phyloP scores from a whole-genome alignment of 2,797 vertebrate species.

The Gymnoscopelus braueri region DNA sequence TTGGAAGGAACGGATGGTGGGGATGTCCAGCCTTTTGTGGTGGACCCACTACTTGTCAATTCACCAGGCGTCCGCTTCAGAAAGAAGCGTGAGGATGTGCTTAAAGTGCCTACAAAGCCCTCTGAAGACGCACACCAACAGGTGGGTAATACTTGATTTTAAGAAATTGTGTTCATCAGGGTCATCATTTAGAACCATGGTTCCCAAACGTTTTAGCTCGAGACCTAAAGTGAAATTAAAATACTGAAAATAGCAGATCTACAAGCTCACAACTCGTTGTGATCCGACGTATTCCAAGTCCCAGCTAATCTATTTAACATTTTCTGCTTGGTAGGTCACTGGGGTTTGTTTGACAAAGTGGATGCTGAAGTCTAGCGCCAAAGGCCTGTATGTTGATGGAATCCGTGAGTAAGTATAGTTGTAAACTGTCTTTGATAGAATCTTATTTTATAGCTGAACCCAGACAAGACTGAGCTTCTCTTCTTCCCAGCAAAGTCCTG shows the following conservation, averaged over 20 bases:
- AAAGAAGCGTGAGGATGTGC: constrained; percentile 48
- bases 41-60: constrained; percentile 74
- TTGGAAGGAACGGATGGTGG: constrained; percentile 6
- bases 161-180: not conserved
- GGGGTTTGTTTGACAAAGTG: constrained; percentile 74
- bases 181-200: too few species aligned
- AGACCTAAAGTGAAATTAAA: too few species aligned
- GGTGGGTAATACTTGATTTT: constrained; percentile 58
- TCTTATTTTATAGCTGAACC: too few species aligned
- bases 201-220: too few species aligned
- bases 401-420: constrained; percentile 64
- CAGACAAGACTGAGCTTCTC: too few species aligned
- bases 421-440: too few species aligned
- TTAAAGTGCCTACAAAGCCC: constrained; percentile 41
- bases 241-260: too few species aligned
- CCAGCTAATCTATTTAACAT: not conserved
- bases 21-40: constrained; percentile 25
- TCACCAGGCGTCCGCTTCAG: constrained; percentile 75
- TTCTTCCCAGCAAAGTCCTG: too few species aligned
- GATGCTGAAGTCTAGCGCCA: constrained; percentile 60
- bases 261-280: not conserved
- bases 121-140: constrained; percentile 12
- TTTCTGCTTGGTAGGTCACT: constrained; percentile 60
- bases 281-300: too few species aligned
- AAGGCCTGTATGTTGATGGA: constrained; percentile 78